Evolutionary conservation across 2,888 invertebrate genomes (phyloP).

Genomic region (Allolobophora icterica): DNA sequence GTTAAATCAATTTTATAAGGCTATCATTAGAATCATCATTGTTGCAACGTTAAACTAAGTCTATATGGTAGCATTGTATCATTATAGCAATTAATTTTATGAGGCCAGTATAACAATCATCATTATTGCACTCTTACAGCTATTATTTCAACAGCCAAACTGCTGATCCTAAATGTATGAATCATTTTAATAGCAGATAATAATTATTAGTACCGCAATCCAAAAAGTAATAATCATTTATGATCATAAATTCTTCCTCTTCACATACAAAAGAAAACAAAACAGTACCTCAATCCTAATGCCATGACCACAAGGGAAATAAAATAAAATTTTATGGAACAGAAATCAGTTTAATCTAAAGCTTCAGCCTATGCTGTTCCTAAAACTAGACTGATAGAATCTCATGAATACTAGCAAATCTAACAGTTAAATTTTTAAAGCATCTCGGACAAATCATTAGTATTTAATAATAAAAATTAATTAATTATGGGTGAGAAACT

Average conservation of each 20-base stretch:
- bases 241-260: neutral
- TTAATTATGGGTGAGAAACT: conserved; percentile 37
- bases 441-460: neutral
- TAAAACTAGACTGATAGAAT: neutral
- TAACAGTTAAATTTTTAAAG: neutral
- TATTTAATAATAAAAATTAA: neutral
- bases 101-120: neutral
- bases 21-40: neutral
- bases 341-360: conserved; percentile 14
- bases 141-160: neutral
- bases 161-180: neutral
- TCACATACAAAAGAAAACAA: neutral
- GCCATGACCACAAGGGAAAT: neutral
- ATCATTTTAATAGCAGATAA: neutral
- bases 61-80: neutral
- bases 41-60: neutral
- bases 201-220: neutral
- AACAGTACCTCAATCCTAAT: neutral
- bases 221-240: neutral
- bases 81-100: neutral
- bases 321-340: neutral
- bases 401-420: neutral
- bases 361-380: neutral
- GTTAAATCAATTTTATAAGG: neutral
- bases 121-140: neutral